Evolutionary conservation across 2,113 vertebrate genomes (phyloP), one percentile per base, ranked within the genome.

Genomic region (Limnothrissa miodon): DNA sequence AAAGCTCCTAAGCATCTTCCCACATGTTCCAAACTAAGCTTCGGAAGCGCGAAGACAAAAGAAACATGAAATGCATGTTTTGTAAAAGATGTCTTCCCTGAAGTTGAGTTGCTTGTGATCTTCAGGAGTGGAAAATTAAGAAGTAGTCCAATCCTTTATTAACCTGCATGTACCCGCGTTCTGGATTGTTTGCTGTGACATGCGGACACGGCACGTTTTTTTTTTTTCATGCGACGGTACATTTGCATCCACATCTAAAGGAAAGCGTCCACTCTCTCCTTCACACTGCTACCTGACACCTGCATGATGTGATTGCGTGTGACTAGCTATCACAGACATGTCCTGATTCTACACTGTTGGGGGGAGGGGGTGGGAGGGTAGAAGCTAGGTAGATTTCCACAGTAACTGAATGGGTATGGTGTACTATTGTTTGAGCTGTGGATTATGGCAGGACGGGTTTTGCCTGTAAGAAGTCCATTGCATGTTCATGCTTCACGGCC

Each of bases 271-370:
- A 11, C 48, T 53, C 11, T 70, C 11, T 29, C 62, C 29, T 29
- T 13, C 29, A 36, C 29, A 29, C 29, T 29, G 62, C 62, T 29
- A 33, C n/a, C 25, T 29, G 29, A 33, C 62, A 70, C 62, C 23
- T 29, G 29, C 25, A 10, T 29, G 62, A 70, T 11, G 62, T 70
- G 89, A 92, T 92, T 91, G 85, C 88, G 91, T 89, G 87, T 91
- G 29, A 36, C 45, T 78, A 3, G 82, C 17, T 79, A 81, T 33
- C 19, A 82, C 33, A 39, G 45, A 53, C 39, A 53, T 29, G 62
- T 36, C 62, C 62, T 70, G 62, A 33, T 70, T 70, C 25, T n/a
- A n/a, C n/a, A n/a, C n/a, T n/a, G n/a, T n/a, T n/a, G n/a, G n/a
- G n/a, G n/a, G n/a, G n/a, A n/a, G n/a, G n/a, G n/a, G n/a, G n/a